phyloP scores from a whole-genome alignment of 2,888 invertebrate genomes.

The Junonia oenone region DNA sequence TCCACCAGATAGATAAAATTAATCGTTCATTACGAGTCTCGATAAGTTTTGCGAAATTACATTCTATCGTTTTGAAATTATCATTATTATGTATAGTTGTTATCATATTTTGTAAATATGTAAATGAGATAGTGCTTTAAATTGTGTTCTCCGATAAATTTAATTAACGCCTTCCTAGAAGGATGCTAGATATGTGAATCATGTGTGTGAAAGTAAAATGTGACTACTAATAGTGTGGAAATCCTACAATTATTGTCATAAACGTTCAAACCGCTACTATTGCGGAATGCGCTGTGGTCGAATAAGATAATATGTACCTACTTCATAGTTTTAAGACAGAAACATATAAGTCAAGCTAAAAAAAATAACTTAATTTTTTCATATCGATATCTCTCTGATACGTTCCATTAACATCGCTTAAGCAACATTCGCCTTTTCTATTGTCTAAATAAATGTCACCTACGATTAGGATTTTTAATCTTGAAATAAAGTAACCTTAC shows the following conservation, averaged over 20 bases:
- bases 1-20: constrained; percentile 75
- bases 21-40: constrained; percentile 20
- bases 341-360: constrained; percentile 22
- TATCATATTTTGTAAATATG: constrained; percentile 70
- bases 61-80: constrained; percentile 26
- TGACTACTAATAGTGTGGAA: constrained; percentile 5
- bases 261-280: constrained; percentile 2
- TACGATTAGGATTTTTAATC: constrained; percentile 43
- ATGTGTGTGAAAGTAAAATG: neutral
- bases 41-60: constrained; percentile 16
- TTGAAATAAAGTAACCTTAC: constrained; percentile 12
- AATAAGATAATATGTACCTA: neutral
- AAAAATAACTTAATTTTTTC: constrained; percentile 45
- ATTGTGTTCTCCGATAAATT: constrained; percentile 61
- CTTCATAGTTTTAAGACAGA: constrained; percentile 8
- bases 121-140: constrained; percentile 74
- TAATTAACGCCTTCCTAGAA: constrained; percentile 35
- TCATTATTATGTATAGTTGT: constrained; percentile 42
- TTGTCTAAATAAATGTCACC: constrained; percentile 47
- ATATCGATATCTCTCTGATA: constrained; percentile 32
- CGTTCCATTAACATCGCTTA: constrained; percentile 57
- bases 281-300: neutral
- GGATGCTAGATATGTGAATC: constrained; percentile 19
- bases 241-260: constrained; percentile 16
- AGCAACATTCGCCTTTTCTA: constrained; percentile 57